Evolutionary conservation across 2,888 invertebrate species (phyloP).

Genomic region (Panorpa germanica): DNA sequence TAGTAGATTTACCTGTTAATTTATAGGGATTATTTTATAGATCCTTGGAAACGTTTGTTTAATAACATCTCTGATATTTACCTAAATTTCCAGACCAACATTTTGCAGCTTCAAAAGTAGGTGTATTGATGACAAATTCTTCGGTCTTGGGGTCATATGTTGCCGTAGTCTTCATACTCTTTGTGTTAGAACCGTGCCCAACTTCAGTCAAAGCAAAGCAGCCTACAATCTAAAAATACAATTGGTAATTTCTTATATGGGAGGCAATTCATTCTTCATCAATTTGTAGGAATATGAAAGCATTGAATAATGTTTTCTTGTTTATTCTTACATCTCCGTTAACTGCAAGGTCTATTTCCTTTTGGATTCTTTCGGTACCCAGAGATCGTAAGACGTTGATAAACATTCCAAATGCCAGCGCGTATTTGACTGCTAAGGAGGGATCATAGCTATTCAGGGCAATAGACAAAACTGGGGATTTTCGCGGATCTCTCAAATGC

Average conservation of each 20-base stretch:
- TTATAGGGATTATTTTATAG: constrained; percentile 9
- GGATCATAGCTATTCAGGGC: constrained; percentile 38
- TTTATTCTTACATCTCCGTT: too few species aligned
- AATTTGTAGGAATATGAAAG: too few species aligned
- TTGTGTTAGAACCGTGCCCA: constrained; percentile 79
- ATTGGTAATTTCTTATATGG: too few species aligned
- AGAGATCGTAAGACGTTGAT: constrained; percentile 40
- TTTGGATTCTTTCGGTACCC: constrained; percentile 41
- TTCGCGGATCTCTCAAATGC: constrained; percentile 28
- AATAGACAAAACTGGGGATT: constrained; percentile 29
- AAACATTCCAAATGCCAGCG: constrained; percentile 46
- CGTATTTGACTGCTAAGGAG: constrained; percentile 42
- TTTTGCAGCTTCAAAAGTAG: constrained; percentile 61
- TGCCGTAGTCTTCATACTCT: constrained; percentile 71
- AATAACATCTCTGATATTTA: constrained; percentile 15
- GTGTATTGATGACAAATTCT: constrained; percentile 53
- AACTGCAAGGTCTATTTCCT: constrained; percentile 27
- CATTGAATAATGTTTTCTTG: too few species aligned
- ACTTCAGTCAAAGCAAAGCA: constrained; percentile 81
- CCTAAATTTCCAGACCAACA: constrained; percentile 72
- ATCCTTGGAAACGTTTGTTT: neutral
- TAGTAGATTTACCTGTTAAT: constrained; percentile 51
- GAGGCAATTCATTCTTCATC: too few species aligned
- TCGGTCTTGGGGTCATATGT: constrained; percentile 53
- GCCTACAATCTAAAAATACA: constrained; percentile 38